Evolutionary conservation across 2,888 invertebrate species (phyloP), one percentile per base, ranked within the genome.

Genomic region (Steromphala cineraria): DNA sequence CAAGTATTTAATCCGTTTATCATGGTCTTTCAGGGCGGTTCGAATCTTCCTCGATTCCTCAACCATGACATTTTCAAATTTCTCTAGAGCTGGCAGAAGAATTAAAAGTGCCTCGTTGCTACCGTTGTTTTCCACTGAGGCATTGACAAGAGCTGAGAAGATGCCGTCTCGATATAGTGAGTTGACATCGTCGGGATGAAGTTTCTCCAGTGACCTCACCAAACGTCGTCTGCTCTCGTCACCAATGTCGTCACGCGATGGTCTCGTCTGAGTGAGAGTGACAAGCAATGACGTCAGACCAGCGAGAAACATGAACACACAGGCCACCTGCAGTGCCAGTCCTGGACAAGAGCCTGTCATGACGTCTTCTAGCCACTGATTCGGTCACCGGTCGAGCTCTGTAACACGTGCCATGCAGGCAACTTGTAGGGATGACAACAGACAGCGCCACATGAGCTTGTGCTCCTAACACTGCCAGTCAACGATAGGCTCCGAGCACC

Each of bases 41-140:
- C 76, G 24, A 19, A 76, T 28, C 31, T 55, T 76, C 24, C 55
- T 28, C 10, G 76, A 53, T 55, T 76, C 76, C n/a, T 76, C 76
- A n/a, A 76, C 55, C 53, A 76, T 76, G 13, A 55, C 53, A 36
- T 76, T 76, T 76, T 76, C 76, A 55, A 76, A 76, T 55, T 76
- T 31, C 55, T 76, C 76, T 21, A 76, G 36, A 19, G 76, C 76
- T 24, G 76, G 76, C n/a, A 76, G 31, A 17, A 76, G 31, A 76
- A 55, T 21, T 17, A 19, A 15, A 53, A 76, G 19, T 4, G 76
- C 55, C 1, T 76, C 55, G 28, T 76, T 55, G 15, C 31, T 36
- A 4, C 55, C 76, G 28, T 28, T 76, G 15, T 17, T 53, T n/a
- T 55, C 28, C 13, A 55, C 21, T 0, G 76, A 55, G 24, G 19